A percentile compares a stretch with the other conserved stretches of the same genome.
These are phyloP conservation scores for Haemorhous mexicanus DNA, from an alignment of 2,113 vertebrate genomes.

Conservation along the genomic window DNA sequence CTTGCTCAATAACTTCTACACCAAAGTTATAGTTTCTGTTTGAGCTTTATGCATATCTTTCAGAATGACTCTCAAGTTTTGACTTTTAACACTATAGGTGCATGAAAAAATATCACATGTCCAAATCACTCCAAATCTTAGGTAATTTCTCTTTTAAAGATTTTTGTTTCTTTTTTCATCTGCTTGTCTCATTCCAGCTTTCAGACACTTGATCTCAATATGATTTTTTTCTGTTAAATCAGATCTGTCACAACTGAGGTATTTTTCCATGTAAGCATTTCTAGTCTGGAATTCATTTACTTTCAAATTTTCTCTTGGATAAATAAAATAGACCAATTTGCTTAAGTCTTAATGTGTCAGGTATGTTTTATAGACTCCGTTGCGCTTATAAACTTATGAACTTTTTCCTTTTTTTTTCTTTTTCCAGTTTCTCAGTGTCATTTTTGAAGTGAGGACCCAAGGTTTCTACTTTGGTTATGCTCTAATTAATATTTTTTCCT, in stretches of 20 bases:
- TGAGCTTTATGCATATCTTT: background rate
- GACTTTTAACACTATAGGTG: background rate
- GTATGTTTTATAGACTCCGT: background rate
- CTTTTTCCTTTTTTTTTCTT: background rate
- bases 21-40: background rate
- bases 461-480: background rate
- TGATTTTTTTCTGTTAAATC: background rate
- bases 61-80: background rate
- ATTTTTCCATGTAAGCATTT: background rate
- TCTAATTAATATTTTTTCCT: background rate
- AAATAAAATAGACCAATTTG: background rate
- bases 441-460: background rate
- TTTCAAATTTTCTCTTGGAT: background rate
- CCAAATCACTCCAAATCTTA: background rate
- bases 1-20: background rate
- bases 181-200: background rate
- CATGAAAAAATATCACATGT: background rate
- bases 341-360: background rate
- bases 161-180: background rate
- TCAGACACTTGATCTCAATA: background rate
- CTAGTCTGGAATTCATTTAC: background rate
- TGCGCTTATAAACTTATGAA: background rate
- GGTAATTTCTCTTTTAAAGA: background rate
- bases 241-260: background rate
- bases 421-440: background rate